Conservation (phyloP, 1,140 invertebrate species). For the Papilio polyxenes region DNA sequence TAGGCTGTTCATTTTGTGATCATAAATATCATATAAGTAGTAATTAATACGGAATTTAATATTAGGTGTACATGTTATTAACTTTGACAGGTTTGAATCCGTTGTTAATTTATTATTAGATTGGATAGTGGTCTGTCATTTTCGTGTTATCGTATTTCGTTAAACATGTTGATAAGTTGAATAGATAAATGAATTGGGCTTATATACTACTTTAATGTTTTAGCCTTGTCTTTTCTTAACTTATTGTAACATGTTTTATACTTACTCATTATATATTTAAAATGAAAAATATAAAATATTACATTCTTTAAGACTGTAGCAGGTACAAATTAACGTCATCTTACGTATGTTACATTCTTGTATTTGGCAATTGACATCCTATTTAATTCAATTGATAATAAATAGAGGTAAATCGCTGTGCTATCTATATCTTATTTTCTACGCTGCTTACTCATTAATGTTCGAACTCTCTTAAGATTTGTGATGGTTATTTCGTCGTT, state of each 20-base stretch:
- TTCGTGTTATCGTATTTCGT: not conserved
- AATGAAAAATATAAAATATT: slow-evolving; percentile 32
- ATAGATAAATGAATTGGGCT: not conserved
- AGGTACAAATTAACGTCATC: slow-evolving; percentile 33
- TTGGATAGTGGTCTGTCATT: not conserved
- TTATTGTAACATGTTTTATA: not conserved
- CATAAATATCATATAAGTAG: not conserved
- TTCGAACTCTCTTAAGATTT: slow-evolving; percentile 90
- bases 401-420: slow-evolving; percentile 42
- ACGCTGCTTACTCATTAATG: slow-evolving; percentile 71
- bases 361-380: slow-evolving; percentile 75
- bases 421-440: slow-evolving; percentile 58
- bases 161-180: too few relatives aligned
- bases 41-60: slow-evolving; percentile 16
- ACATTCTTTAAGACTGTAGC: slow-evolving; percentile 25
- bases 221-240: not conserved
- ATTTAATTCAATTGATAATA: slow-evolving; percentile 44
- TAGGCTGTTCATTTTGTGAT: slow-evolving; percentile 2
- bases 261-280: slow-evolving; percentile 14
- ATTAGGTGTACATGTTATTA: slow-evolving; percentile 7
- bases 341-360: slow-evolving; percentile 29
- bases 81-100: not conserved
- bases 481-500: slow-evolving; percentile 92
- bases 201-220: slow-evolving; percentile 8
- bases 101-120: slow-evolving; percentile 4